These are phyloP conservation scores for Phataginus tricuspis DNA, from an alignment of 2,797 vertebrate species.

Conservation along the genomic window DNA sequence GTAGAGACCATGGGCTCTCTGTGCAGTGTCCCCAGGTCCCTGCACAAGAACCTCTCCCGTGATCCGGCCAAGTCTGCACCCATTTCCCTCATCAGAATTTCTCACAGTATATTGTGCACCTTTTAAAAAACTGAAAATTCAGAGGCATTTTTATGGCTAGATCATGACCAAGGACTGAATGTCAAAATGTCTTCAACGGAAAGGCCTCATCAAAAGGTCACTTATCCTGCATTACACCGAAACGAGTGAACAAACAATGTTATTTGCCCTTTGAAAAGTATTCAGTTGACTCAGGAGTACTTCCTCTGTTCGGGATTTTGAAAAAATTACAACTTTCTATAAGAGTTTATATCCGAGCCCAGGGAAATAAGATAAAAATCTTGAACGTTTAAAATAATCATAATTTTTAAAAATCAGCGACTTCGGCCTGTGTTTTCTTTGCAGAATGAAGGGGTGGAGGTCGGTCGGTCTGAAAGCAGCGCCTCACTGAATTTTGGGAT, in stretches of 20 bases:
- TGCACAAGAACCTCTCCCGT: accelerated
- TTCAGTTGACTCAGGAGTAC: not conserved
- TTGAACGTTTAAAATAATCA: not conserved
- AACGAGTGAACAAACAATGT: not conserved
- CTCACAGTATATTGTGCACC: not conserved
- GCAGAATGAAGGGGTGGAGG: slow-evolving; percentile 56
- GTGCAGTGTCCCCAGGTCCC: too few relatives aligned
- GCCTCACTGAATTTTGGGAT: not conserved
- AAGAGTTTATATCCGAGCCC: not conserved
- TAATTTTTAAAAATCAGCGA: not conserved
- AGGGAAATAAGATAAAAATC: not conserved
- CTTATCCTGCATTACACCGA: not conserved
- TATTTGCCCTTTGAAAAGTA: not conserved
- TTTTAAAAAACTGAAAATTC: not conserved
- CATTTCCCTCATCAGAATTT: not conserved
- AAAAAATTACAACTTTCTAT: not conserved
- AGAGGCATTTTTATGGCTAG: not conserved
- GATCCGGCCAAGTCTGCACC: not conserved
- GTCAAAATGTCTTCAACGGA: not conserved
- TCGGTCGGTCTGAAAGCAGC: not conserved
- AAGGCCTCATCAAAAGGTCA: not conserved
- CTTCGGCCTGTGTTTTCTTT: slow-evolving; percentile 46
- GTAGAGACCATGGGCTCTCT: not conserved
- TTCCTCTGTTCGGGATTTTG: not conserved
- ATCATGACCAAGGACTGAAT: not conserved